Base-by-base conservation (phyloP, 2,797 vertebrate species). In the Sebastes diploproa region DNA sequence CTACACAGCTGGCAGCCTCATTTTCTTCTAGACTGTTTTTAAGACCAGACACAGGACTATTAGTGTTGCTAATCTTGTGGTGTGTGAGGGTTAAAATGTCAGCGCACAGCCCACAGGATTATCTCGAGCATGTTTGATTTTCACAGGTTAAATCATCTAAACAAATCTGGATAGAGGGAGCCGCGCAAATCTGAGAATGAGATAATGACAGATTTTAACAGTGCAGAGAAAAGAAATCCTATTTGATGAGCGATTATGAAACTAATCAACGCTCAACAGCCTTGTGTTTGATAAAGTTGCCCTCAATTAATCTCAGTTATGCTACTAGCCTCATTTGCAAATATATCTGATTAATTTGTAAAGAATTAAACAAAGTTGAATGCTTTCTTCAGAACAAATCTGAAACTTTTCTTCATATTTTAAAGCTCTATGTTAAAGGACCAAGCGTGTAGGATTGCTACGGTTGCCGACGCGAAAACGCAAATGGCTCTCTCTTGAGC, bases 241-340 rank as follows among this genome's bases (percentile, higher is more conserved):
- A 34, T 75, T 56, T 75, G 61, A 80, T 63, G 73, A 69, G 38
- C 4, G 46, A 75, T 81, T 78, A 77, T 29, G 42, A 36, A 87
- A 83, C 34, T 77, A 88, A 91, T 88, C 70, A 87, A 20, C 9
- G 6, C 50, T 46, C 18, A 62, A 25, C 16, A 74, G 36, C 30
- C 58, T 25, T 60, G 34, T 66, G 55, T 66, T 22, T 59, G 68
- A 69, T 77, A 27, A 67, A 71, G 27, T 32, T 61, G n/a, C 46
- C 34, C 32, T 78, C 32, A 71, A 22, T 73, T 66, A 67, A 59
- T 79, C 56, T 60, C 22, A 73, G 42, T 84, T 75, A 36, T 61
- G 63, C 58, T 77, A 18, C 38, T 20, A 8, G 20, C 20, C 36
- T 63, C 32, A 61, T 81, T 78, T 75, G 14, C n/a, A 66, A 77